phyloP scores from a whole-genome alignment of 2,113 vertebrate genomes.

The Paradoxurus hermaphroditus region DNA sequence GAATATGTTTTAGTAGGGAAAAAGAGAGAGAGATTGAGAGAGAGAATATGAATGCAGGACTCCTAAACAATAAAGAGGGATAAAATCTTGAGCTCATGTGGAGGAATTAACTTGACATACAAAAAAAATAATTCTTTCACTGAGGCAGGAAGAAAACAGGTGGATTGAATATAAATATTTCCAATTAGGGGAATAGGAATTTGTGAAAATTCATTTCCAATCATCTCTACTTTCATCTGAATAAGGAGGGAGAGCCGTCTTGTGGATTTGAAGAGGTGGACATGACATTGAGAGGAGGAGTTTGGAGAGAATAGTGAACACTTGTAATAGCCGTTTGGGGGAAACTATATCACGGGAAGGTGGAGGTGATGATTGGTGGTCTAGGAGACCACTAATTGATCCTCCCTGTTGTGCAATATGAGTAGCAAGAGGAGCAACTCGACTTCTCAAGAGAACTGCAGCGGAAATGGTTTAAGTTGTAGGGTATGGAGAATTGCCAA shows the following conservation, averaged over 20 bases:
- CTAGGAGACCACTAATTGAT: background rate
- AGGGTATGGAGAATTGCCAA: background rate
- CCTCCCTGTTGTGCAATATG: background rate
- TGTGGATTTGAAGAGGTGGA: background rate
- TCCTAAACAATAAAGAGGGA: background rate
- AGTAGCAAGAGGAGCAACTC: background rate
- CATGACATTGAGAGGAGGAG: background rate
- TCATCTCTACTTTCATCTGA: background rate
- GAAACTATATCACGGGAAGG: background rate
- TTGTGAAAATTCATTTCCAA: background rate
- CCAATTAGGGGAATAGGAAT: background rate
- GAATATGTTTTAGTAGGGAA: background rate
- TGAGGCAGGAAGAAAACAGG: background rate
- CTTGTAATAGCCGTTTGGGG: background rate
- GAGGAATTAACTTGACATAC: background rate
- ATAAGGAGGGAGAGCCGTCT: background rate
- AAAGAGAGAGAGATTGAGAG: background rate
- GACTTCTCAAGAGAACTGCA: background rate
- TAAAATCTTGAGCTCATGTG: background rate
- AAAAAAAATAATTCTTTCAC: background rate
- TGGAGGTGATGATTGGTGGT: background rate
- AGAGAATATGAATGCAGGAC: background rate
- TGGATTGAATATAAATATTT: background rate
- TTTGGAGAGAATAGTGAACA: background rate
- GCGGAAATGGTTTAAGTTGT: background rate